Evolutionary conservation across 2,888 invertebrate genomes (phyloP), one percentile per base, ranked within the genome.

Genomic region (Heliconius hortense): DNA sequence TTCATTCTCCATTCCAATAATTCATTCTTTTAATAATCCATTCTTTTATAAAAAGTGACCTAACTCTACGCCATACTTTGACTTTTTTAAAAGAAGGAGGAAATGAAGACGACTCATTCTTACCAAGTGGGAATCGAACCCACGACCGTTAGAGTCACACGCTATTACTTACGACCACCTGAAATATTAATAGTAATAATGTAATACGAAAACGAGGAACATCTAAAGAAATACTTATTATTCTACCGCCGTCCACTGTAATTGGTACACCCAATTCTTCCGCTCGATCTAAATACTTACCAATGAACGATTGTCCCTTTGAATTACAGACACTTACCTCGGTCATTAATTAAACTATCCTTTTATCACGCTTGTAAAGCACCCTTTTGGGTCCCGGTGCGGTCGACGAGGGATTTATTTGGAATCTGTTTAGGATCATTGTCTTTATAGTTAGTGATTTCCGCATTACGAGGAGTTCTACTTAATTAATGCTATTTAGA

Each of bases 401-500:
- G 77, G 78, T 77, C 75, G 67, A 72, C 31, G 63, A 73, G 77
- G 78, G 78, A 78, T 79, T 80, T 80, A 78, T 79, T 75, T 71
- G 76, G 75, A 80, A 79, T 79, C 79, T 75, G 76, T 77, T 78
- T 79, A 79, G 79, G 70, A 79, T 76, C 79, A 79, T 80, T 78
- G 79, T 80, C 79, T 79, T 80, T 78, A 75, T 76, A 74, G 79
- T 78, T 77, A 78, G 77, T 77, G 77, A 78, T 77, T 77, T 77
- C 77, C 78, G 75, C 67, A 74, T 78, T 77, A 74, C 79, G 74
- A 74, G 79, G 79, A 79, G 78, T 77, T 75, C 75, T 76, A 78
- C 76, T 76, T 79, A 80, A 80, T 78, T 79, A 80, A 79, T 74
- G 77, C 74, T 72, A 68, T 79, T 80, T 77, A 80, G 80, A 79